Percentiles rank a stretch among this genome's conserved stretches.
Conservation (phyloP, 2,888 invertebrate species). For the Blomia tropicalis region DNA sequence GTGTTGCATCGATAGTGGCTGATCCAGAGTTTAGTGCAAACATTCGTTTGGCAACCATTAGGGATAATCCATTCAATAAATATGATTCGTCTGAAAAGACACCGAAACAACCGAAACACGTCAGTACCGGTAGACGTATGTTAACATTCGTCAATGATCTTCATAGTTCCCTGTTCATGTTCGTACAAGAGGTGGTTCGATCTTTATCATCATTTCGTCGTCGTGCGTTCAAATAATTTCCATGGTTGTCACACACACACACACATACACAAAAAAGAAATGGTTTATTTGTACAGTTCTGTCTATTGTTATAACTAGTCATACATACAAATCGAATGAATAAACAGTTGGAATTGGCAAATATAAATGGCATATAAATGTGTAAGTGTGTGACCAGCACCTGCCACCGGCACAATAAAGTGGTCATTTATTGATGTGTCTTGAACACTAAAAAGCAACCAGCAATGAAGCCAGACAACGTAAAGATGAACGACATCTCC, state of each 20-base stretch:
- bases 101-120: background rate
- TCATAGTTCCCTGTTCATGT: background rate
- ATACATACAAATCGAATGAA: no score
- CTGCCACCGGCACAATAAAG: no score
- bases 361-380: no score
- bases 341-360: no score
- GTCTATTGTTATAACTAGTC: no score
- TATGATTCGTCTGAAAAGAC: background rate
- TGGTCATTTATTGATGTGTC: background rate
- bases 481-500: background rate
- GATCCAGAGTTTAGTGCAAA: constrained; percentile 28
- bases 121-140: background rate
- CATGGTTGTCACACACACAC: background rate
- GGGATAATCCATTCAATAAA: constrained; percentile 28
- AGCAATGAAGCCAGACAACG: background rate
- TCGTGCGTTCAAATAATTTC: background rate
- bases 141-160: background rate
- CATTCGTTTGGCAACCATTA: constrained; percentile 28
- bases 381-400: no score
- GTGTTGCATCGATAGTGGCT: constrained; percentile 26
- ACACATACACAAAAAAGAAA: no score
- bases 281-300: no score
- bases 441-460: constrained; percentile 4
- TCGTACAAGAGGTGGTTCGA: background rate
- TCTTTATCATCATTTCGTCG: background rate